These are phyloP conservation scores for Hydrolagus affinis DNA, from an alignment of 2,113 vertebrate species.

Conservation along the genomic window DNA sequence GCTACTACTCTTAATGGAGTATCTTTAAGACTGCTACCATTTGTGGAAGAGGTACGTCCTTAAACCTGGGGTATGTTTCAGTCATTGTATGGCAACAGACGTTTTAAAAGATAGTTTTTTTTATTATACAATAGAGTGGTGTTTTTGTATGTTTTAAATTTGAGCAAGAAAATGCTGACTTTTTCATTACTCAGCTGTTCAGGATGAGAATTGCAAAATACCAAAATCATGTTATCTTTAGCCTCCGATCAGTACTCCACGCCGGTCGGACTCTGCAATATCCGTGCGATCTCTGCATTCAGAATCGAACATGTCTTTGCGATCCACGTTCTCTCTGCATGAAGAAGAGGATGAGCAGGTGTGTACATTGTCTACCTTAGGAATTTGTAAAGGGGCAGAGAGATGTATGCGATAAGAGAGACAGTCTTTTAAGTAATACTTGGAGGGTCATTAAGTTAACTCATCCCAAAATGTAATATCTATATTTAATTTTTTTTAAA, in stretches of 20 bases:
- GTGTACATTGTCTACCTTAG: conserved; percentile 43
- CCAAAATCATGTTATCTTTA: conserved; percentile 39
- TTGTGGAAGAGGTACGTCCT: neutral
- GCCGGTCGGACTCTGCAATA: conserved; percentile 89
- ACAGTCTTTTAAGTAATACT: neutral
- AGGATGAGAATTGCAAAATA: neutral
- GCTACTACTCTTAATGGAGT: neutral
- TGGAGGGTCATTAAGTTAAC: neutral
- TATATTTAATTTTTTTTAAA: neutral
- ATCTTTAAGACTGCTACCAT: too few relatives aligned
- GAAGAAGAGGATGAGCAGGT: conserved; percentile 96
- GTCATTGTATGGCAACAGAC: neutral
- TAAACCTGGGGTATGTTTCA: neutral
- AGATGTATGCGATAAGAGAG: neutral
- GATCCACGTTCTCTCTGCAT: conserved; percentile 91
- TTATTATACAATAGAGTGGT: neutral
- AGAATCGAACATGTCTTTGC: conserved; percentile 95
- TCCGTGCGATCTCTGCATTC: conserved; percentile 90
- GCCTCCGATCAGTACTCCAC: conserved; percentile 84
- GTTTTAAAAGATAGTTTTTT: neutral
- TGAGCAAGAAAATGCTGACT: neutral
- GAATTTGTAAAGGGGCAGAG: neutral
- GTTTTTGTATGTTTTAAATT: too few relatives aligned
- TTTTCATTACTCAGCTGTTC: neutral
- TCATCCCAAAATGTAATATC: neutral